Conservation (phyloP, 2,888 invertebrate species). For the Orthosia gothica region DNA sequence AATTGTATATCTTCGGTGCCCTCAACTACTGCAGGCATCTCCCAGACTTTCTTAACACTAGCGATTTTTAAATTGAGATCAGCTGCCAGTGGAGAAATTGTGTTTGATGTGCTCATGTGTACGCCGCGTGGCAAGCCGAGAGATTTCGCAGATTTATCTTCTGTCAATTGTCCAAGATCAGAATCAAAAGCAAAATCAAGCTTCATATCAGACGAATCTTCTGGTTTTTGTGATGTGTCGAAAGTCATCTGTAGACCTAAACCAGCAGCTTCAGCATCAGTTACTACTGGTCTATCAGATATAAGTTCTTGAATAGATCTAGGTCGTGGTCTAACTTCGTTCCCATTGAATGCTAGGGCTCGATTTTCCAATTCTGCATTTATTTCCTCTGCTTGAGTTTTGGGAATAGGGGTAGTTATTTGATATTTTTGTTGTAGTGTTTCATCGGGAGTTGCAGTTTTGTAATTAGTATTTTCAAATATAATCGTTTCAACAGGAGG, state of each 20-base stretch:
- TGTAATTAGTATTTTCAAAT: slow-evolving; percentile 98
- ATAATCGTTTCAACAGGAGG: slow-evolving; percentile 97
- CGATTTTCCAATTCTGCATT: slow-evolving; percentile 89
- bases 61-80: slow-evolving; percentile 98
- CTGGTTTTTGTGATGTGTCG: slow-evolving; percentile 91
- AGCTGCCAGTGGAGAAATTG: slow-evolving; percentile 96
- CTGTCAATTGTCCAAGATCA: slow-evolving; percentile 94
- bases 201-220: slow-evolving; percentile 97
- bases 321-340: slow-evolving; percentile 85
- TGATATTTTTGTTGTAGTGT: slow-evolving; percentile 93
- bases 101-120: slow-evolving; percentile 93
- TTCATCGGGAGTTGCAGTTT: slow-evolving; percentile 94
- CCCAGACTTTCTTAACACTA: slow-evolving; percentile 98
- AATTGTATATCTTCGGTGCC: slow-evolving; percentile 89
- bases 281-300: slow-evolving; percentile 80
- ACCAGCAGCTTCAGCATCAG: slow-evolving; percentile 84
- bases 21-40: slow-evolving; percentile 94
- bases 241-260: slow-evolving; percentile 94
- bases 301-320: slow-evolving; percentile 89
- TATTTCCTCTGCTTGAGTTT: slow-evolving; percentile 89
- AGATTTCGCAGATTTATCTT: slow-evolving; percentile 92
- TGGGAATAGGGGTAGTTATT: slow-evolving; percentile 83
- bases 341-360: slow-evolving; percentile 83
- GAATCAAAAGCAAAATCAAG: slow-evolving; percentile 97
- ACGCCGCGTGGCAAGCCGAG: slow-evolving; percentile 92